phyloP scores from a whole-genome alignment of 2,888 invertebrate species.

The Drosophila colorata region DNA sequence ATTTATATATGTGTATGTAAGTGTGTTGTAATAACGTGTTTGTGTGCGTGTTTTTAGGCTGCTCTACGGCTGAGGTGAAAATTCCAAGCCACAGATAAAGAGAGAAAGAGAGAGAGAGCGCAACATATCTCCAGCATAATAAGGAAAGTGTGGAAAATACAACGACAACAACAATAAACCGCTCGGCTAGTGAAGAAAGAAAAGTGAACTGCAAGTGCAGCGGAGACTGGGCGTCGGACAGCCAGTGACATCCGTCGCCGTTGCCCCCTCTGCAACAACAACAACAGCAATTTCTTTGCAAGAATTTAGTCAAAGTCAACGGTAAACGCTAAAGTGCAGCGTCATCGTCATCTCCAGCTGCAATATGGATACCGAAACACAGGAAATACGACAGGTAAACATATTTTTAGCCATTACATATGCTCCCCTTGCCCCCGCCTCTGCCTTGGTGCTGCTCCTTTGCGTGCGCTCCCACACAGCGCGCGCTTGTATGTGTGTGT shows the following conservation, averaged over 20 bases:
- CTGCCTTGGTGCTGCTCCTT: conserved; percentile 1
- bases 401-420: conserved; percentile 53
- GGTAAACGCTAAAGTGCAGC: conserved; percentile 41
- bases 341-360: conserved; percentile 43
- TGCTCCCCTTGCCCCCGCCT: neutral
- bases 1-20: conserved; percentile 44
- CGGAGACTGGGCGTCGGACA: conserved; percentile 78
- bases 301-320: conserved; percentile 36
- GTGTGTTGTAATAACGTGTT: conserved; percentile 32
- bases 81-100: conserved; percentile 55
- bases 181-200: conserved; percentile 61
- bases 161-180: conserved; percentile 43
- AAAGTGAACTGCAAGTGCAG: conserved; percentile 73
- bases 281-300: conserved; percentile 33
- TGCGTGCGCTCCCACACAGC: conserved; percentile 9
- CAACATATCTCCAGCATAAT: conserved; percentile 48
- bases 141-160: conserved; percentile 63
- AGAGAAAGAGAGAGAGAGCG: conserved; percentile 11
- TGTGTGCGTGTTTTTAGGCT: conserved; percentile 66
- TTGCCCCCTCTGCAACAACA: conserved; percentile 10
- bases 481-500: neutral
- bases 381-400: conserved; percentile 84
- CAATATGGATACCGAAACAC: conserved; percentile 84
- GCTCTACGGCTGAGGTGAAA: conserved; percentile 72
- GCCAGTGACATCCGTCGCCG: conserved; percentile 53